phyloP scores from a whole-genome alignment of 2,888 invertebrate genomes.

The Archaeoteleia sp. region DNA sequence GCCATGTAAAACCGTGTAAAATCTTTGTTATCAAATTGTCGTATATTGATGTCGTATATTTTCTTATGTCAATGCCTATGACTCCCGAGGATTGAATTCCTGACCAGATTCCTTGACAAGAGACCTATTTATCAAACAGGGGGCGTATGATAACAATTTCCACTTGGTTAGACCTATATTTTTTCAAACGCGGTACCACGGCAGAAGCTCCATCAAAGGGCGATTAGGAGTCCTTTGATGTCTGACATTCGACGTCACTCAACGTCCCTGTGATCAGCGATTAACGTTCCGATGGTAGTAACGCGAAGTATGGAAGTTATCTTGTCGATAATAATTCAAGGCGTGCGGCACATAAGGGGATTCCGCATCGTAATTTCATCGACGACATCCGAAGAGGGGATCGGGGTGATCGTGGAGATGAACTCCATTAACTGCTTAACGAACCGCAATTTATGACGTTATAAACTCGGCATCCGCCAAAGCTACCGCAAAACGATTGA shows the following conservation, averaged over 20 bases:
- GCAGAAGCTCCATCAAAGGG: conserved; percentile 26
- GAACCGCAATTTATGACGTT: conserved; percentile 69
- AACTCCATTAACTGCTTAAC: conserved; percentile 70
- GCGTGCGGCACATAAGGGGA: conserved; percentile 54
- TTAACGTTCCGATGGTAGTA: conserved; percentile 38
- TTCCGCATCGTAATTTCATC: conserved; percentile 60
- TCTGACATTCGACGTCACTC: conserved; percentile 27
- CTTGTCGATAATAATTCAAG: conserved; percentile 61
- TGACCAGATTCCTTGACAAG: no score
- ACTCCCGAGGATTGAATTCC: no score
- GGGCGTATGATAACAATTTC: no score
- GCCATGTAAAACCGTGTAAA: no score
- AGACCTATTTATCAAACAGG: no score
- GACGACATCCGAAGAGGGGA: conserved; percentile 52
- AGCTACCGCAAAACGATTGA: no score
- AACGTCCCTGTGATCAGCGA: conserved; percentile 46
- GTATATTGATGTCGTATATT: no score
- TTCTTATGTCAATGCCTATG: no score
- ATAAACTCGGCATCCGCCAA: conserved; percentile 64
- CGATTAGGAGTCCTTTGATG: conserved; percentile 51
- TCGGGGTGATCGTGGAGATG: conserved; percentile 56
- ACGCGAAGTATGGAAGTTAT: conserved; percentile 52
- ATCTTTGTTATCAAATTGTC: no score
- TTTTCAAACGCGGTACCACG: conserved; percentile 6
- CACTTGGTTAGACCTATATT: conserved; percentile 22